These are phyloP conservation scores for Drosophila aldrichi DNA, from an alignment of 2,888 invertebrate species.

Conservation along the genomic window DNA sequence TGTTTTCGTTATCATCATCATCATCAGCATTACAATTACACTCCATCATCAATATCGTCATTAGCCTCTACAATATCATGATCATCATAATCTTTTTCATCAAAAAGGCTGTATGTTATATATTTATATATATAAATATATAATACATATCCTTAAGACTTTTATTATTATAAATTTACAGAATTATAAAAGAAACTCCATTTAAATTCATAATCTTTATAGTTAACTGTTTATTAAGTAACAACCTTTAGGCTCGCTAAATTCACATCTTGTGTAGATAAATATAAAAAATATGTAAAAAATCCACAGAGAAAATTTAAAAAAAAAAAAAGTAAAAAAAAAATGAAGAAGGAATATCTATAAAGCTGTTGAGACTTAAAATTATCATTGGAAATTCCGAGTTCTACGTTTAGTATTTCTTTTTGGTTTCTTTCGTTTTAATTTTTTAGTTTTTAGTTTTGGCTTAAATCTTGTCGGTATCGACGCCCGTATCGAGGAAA, in stretches of 20 bases:
- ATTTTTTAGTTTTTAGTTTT: constrained; percentile 3
- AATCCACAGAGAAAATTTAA: not conserved
- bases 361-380: constrained; percentile 46
- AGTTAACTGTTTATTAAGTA: constrained; percentile 62
- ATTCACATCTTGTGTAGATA: constrained; percentile 36
- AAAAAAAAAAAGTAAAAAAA: constrained; percentile 21
- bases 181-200: not conserved
- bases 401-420: not conserved
- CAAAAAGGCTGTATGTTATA: too few species aligned
- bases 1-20: not conserved
- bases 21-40: too few species aligned
- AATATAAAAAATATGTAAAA: constrained; percentile 11
- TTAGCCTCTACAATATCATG: too few species aligned
- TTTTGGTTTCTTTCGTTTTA: not conserved
- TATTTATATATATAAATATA: too few species aligned
- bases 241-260: constrained; percentile 57
- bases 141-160: not conserved
- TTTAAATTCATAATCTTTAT: constrained; percentile 2
- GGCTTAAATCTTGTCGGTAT: constrained; percentile 85
- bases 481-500: constrained; percentile 89
- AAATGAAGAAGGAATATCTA: constrained; percentile 22
- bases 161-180: too few species aligned
- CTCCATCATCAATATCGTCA: not conserved
- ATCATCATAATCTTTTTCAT: not conserved
- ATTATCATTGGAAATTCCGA: constrained; percentile 25